These are phyloP conservation scores for Bembecia ichneumoniformis DNA, from an alignment of 2,888 invertebrate genomes.

Conservation along the genomic window DNA sequence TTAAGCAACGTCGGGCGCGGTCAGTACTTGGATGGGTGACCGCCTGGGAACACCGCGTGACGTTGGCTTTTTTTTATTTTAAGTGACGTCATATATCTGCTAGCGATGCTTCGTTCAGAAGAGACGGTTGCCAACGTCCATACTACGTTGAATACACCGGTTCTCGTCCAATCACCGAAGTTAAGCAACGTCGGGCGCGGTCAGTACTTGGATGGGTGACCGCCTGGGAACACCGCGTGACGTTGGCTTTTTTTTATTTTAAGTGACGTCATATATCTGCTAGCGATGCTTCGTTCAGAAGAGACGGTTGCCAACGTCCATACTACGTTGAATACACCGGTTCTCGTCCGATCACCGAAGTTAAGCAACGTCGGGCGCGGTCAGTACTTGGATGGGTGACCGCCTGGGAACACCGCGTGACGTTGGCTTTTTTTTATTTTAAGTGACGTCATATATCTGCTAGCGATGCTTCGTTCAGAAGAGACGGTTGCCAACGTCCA, in stretches of 20 bases:
- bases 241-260: too few relatives aligned
- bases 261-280: too few relatives aligned
- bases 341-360: slow-evolving; percentile 24
- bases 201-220: slow-evolving; percentile 24
- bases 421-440: too few relatives aligned
- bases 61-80: slow-evolving; percentile 1
- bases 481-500: slow-evolving; percentile 15
- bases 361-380: slow-evolving; percentile 22
- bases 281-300: too few relatives aligned
- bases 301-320: slow-evolving; percentile 15
- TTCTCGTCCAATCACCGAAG: slow-evolving; percentile 24
- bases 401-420: slow-evolving; percentile 23
- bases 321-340: slow-evolving; percentile 21
- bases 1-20: slow-evolving; percentile 24
- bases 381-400: slow-evolving; percentile 24
- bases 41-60: slow-evolving; percentile 23
- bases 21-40: slow-evolving; percentile 28
- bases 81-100: too few relatives aligned
- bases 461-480: too few relatives aligned
- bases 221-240: slow-evolving; percentile 23
- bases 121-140: slow-evolving; percentile 15
- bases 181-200: slow-evolving; percentile 22
- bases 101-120: too few relatives aligned
- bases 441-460: too few relatives aligned
- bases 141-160: slow-evolving; percentile 21